Evolutionary conservation across 2,797 vertebrate genomes (phyloP).

Genomic region (Sebastiscus albofasciatus): DNA sequence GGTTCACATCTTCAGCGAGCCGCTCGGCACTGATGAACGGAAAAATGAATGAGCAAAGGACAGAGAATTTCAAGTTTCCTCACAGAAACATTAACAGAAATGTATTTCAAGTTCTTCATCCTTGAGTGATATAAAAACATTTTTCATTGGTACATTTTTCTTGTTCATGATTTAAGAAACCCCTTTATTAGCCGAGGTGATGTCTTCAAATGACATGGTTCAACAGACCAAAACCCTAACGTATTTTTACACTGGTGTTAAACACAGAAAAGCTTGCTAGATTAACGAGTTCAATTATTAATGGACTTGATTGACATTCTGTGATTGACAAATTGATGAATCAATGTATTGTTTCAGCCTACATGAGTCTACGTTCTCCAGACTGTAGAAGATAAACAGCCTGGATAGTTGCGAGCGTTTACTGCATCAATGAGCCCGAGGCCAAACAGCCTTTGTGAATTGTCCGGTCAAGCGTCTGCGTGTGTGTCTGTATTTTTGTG

Average conservation of each 20-base stretch:
- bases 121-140: not conserved
- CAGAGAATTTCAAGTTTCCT: not conserved
- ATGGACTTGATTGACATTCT: not conserved
- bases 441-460: constrained; percentile 5
- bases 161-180: not conserved
- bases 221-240: not conserved
- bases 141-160: not conserved
- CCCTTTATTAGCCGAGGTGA: not conserved
- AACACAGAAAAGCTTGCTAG: not conserved
- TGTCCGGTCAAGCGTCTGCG: constrained; percentile 25
- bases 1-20: constrained; percentile 57
- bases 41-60: not conserved
- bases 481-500: constrained; percentile 8
- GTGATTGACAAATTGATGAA: not conserved
- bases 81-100: not conserved
- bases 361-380: not conserved
- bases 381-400: not conserved
- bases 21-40: constrained; percentile 69
- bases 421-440: constrained; percentile 11
- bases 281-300: not conserved
- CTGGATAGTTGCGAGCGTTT: not conserved
- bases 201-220: not conserved
- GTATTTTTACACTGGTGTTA: not conserved
- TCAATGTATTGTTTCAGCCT: not conserved
- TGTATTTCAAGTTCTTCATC: not conserved